Base-by-base conservation (phyloP, 2,113 vertebrate genomes). In the Pollachius pollachius region DNA sequence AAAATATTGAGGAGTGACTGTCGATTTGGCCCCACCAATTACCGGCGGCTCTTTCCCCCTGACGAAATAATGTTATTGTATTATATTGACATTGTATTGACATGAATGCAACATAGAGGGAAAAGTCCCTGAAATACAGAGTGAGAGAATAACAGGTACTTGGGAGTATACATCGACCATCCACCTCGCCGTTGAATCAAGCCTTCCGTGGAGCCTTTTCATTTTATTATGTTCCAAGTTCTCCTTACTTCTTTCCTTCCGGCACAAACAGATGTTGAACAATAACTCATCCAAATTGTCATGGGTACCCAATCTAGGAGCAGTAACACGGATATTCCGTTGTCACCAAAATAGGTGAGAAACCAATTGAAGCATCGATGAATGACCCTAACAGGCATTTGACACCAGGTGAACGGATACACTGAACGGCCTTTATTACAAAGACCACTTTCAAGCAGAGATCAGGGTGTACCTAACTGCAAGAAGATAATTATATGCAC, bases 21-120 rank as follows among this genome's bases (percentile, higher is more conserved):
- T 75, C 82, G 77, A 85, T 85, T 87, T 72, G 81, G 65, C 54
- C 59, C 64, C 67, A 76, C 58, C 72, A 81, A 75, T 86, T 85
- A 84, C 30, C 62, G 48, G 17, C 17, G n/a, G 60, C 71, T 69
- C 71, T 62, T 59, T 73, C 70, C 34, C 16, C 64, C 30, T 16
- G 52, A 2, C 17, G 37, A 58, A 30, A 23, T 52, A 34, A 48
- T 62, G 64, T 57, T 57, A n/a, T 57, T 57, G 54, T n/a, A 57
- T n/a, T 57, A 57, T 57, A 57, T 57, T n/a, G 54, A 57, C 54
- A 57, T 17, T 17, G n/a, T 57, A 57, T 57, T 57, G 67, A 74
- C 18, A 27, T 7, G 21, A 21, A 54, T 72, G 13, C 15, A 65
- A 23, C 25, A 62, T 17, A 37, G 5, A 23, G 3, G 18, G 23